phyloP scores from a whole-genome alignment of 2,888 invertebrate genomes.

The Ornithoptera alexandrae region DNA sequence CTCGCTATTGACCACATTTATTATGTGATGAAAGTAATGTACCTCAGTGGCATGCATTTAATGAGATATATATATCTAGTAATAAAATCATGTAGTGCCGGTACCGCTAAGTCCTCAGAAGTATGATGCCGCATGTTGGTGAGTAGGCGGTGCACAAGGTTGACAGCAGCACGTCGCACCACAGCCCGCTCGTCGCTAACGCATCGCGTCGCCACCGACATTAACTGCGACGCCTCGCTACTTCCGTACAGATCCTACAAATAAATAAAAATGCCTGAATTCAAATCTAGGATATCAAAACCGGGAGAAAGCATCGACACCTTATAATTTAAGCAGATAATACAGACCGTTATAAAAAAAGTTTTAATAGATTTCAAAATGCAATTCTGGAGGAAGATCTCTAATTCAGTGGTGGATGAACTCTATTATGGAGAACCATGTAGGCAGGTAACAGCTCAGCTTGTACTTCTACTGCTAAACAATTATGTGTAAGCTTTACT shows the following conservation, averaged over 20 bases:
- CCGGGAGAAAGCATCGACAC: not conserved
- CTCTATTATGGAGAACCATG: too few relatives aligned
- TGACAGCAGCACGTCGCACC: constrained; percentile 62
- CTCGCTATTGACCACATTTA: too few relatives aligned
- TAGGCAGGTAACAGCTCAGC: too few relatives aligned
- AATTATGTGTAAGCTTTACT: too few relatives aligned
- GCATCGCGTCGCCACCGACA: constrained; percentile 56
- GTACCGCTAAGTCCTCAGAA: constrained; percentile 28
- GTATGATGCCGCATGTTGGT: constrained; percentile 30
- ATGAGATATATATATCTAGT: too few relatives aligned
- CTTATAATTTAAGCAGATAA: not conserved
- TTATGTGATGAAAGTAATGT: not conserved
- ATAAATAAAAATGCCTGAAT: not conserved
- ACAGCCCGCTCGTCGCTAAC: constrained; percentile 69
- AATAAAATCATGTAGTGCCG: not conserved
- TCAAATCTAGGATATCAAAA: not conserved
- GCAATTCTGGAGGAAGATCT: too few relatives aligned
- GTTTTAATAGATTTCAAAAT: too few relatives aligned
- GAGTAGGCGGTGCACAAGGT: constrained; percentile 54
- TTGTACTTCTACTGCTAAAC: too few relatives aligned
- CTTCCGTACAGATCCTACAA: constrained; percentile 56
- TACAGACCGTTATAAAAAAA: too few relatives aligned
- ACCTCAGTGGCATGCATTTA: not conserved
- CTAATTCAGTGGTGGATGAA: too few relatives aligned
- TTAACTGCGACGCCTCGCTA: constrained; percentile 50